phyloP scores from a whole-genome alignment of 1,140 invertebrate genomes.

The Kradibia gibbosae region DNA sequence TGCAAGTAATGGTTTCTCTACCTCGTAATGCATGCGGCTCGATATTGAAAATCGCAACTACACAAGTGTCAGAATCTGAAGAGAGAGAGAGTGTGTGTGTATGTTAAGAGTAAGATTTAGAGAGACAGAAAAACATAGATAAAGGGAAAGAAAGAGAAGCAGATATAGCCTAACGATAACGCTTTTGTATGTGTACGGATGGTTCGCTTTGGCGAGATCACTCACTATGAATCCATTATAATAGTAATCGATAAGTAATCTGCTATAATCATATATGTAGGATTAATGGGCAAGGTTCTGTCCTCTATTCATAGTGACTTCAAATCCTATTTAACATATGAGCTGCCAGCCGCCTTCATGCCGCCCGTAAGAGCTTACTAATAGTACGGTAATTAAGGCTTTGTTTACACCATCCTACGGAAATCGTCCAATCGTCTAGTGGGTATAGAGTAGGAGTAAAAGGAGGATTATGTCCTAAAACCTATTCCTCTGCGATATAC shows the following conservation, averaged over 20 bases:
- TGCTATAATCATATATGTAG: slow-evolving; percentile 62
- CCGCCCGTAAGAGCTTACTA: slow-evolving; percentile 46
- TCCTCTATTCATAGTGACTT: neutral
- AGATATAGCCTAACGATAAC: slow-evolving; percentile 51
- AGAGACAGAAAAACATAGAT: slow-evolving; percentile 16
- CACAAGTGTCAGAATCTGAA: neutral
- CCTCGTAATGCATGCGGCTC: slow-evolving; percentile 29
- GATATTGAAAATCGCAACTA: slow-evolving; percentile 37
- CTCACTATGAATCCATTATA: slow-evolving; percentile 56
- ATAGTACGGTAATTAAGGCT: slow-evolving; percentile 47
- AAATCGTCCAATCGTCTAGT: slow-evolving; percentile 13
- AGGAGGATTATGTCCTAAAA: slow-evolving; percentile 28
- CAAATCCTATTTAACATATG: slow-evolving; percentile 60
- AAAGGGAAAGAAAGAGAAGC: neutral
- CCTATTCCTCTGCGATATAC: neutral
- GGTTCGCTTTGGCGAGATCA: neutral
- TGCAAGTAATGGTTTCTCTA: slow-evolving; percentile 64
- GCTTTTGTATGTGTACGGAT: slow-evolving; percentile 33
- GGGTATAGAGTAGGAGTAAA: neutral
- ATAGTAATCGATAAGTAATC: slow-evolving; percentile 69
- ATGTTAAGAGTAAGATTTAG: neutral
- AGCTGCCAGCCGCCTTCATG: slow-evolving; percentile 49
- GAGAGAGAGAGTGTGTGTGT: neutral
- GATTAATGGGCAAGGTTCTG: slow-evolving; percentile 54
- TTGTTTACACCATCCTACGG: slow-evolving; percentile 36